These are phyloP conservation scores for Coracias cyanogaster DNA, from an alignment of 2,797 vertebrate species.

Conservation along the genomic window DNA sequence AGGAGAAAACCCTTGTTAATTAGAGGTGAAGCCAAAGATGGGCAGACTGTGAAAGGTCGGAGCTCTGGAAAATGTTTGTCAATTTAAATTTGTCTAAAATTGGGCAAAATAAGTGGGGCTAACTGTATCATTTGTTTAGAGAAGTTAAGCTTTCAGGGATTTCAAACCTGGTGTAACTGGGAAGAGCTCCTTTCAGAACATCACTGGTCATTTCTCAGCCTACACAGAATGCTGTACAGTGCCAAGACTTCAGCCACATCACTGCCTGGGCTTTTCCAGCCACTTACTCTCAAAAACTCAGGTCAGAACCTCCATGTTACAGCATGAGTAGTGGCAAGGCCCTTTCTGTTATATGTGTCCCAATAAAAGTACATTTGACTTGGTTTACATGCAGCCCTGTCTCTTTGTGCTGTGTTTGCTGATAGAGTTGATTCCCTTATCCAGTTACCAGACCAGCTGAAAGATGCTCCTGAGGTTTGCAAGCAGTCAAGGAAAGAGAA, in stretches of 20 bases:
- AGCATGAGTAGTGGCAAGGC: neutral
- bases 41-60: neutral
- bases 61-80: constrained; percentile 39
- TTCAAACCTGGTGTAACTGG: neutral
- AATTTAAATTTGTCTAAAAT: neutral
- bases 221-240: neutral
- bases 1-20: neutral
- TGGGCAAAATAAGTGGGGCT: neutral
- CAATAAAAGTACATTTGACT: neutral
- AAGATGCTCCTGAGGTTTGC: neutral
- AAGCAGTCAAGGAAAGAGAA: neutral
- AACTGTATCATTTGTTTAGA: neutral
- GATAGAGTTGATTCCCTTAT: neutral
- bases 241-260: neutral
- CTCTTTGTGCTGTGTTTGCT: neutral
- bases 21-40: constrained; percentile 1
- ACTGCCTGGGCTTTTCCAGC: neutral
- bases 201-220: neutral
- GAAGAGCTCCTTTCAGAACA: neutral
- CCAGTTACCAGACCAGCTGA: neutral
- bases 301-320: neutral
- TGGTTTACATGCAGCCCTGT: rapidly evolving
- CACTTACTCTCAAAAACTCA: neutral
- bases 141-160: neutral
- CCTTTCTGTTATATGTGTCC: neutral